These are phyloP conservation scores for Rattus rattus DNA, from an alignment of 2,113 vertebrate genomes.

Conservation along the genomic window DNA sequence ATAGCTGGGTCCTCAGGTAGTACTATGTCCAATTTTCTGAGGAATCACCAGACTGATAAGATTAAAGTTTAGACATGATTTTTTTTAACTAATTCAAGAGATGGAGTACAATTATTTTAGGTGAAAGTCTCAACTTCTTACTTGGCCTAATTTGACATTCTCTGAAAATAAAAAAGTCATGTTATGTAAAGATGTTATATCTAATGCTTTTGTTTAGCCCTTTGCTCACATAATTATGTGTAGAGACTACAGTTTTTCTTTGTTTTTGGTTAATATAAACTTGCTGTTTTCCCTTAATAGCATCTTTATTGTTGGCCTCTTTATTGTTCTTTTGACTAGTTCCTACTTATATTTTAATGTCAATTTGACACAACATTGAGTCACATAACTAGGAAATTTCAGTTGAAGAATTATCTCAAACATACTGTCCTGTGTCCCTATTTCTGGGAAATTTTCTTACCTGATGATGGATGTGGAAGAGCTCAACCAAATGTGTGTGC, in stretches of 20 bases:
- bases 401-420: neutral
- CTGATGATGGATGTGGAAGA: neutral
- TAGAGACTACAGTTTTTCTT: neutral
- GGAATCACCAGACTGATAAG: no score
- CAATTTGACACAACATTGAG: neutral
- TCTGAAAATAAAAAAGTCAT: fast-evolving
- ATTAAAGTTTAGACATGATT: neutral
- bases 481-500: neutral
- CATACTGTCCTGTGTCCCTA: neutral
- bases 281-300: neutral
- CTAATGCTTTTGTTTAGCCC: neutral
- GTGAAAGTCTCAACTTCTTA: neutral
- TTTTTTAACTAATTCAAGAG: neutral
- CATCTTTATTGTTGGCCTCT: no score
- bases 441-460: neutral
- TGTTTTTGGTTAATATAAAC: neutral
- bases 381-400: neutral
- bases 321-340: neutral
- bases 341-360: neutral
- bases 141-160: neutral
- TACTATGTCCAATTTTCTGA: no score
- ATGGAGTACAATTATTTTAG: no score
- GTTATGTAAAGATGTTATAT: neutral
- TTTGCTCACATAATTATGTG: neutral
- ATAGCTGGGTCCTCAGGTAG: no score